Base-by-base conservation (phyloP, 2,797 vertebrate genomes). In the Cuniculus paca region DNA sequence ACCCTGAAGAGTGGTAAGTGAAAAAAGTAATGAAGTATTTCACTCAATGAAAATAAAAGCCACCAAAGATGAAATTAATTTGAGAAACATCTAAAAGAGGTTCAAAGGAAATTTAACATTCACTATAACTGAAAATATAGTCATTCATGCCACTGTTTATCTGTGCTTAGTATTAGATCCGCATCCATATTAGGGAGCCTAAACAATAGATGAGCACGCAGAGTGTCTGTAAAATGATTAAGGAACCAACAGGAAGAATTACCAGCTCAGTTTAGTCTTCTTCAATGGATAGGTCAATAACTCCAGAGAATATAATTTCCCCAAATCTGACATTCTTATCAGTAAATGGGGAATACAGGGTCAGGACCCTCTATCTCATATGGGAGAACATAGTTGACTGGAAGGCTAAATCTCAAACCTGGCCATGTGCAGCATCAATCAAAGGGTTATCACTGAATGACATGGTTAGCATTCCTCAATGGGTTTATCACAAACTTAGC, bases 31-130 rank as follows among this genome's bases (percentile, higher is more conserved):
- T 54, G 26, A 63, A 60, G 11, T 42, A 34, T 45, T 92, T 90
- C 52, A 56, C 80, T 91, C 34, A n/a, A 52, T 75, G 85, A 91
- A 95, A 82, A 89, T 45, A 81, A 87, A 96, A 82, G 2, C 11
- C 36, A 26, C 54, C 28, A n/a, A 60, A 26, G 24, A 12, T 58
- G 13, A 95, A 86, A 48, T 86, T 26, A 86, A 81, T 75, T 63
- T 78, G 6, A 88, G 16, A 80, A 90, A 56, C 65, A 83, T 45
- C 48, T 89, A 78, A 48, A 90, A 94, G 22, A 78, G 11, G 2
- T 61, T 94, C 31, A 54, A 90, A 85, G 14, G 2, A 87, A 77
- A 84, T 56, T 75, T 94, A 77, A 20, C 31, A 58, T 22, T 84
- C 9, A 74, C 22, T 52, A 42, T 70, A 31, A 20, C 56, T 82